These are phyloP conservation scores for Drosophila meridionalis DNA, from an alignment of 2,888 invertebrate species.

Conservation along the genomic window DNA sequence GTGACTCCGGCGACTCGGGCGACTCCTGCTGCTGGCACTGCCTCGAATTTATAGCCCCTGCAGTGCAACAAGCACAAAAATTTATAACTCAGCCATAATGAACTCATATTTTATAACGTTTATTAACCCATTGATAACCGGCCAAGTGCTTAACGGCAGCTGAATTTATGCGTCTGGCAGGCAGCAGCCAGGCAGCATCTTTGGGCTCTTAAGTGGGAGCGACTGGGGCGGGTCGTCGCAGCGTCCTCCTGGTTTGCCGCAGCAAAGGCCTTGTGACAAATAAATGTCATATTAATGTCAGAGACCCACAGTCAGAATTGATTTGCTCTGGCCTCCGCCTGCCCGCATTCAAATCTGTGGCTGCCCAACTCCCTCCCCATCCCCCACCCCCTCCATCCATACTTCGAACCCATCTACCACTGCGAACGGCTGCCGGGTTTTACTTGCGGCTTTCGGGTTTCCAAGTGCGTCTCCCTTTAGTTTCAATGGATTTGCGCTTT, in stretches of 20 bases:
- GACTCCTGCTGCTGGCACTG: constrained; percentile 49
- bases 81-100: constrained; percentile 77
- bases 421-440: constrained; percentile 2
- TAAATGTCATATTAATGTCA: constrained; percentile 81
- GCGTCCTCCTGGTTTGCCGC: constrained; percentile 57
- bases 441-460: constrained; percentile 32
- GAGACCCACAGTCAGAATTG: constrained; percentile 70
- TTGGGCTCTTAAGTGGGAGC: constrained; percentile 1
- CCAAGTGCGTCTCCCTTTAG: constrained; percentile 41
- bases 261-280: constrained; percentile 72
- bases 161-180: constrained; percentile 72
- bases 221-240: constrained; percentile 51
- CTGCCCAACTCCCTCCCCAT: constrained; percentile 1
- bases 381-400: background rate
- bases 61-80: constrained; percentile 76
- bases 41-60: constrained; percentile 75
- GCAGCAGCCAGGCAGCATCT: constrained; percentile 9
- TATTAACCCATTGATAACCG: constrained; percentile 80
- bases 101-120: constrained; percentile 80
- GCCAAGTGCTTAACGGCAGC: constrained; percentile 68
- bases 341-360: constrained; percentile 48
- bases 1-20: constrained; percentile 20
- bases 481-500: constrained; percentile 53
- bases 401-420: background rate
- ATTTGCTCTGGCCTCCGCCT: constrained; percentile 54